Conservation (phyloP, 2,888 invertebrate genomes). For the Polydrusus cervinus region DNA sequence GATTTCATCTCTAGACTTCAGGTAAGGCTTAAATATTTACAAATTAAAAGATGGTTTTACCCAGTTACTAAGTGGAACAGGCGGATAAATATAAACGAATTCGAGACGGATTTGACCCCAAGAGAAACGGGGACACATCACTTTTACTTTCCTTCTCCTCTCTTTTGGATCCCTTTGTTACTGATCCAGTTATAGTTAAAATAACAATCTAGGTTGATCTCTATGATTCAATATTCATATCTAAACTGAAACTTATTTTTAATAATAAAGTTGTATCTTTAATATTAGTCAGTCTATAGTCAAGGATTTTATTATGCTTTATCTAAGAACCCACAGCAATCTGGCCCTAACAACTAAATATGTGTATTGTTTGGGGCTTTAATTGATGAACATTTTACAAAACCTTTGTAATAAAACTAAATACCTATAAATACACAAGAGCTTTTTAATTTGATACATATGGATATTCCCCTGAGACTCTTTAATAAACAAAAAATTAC, state of each 20-base stretch:
- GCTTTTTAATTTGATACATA: no score
- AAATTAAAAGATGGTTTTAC: conserved; percentile 29
- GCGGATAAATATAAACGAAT: conserved; percentile 44
- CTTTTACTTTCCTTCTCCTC: conserved; percentile 65
- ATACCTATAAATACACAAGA: no score
- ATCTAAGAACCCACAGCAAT: no score
- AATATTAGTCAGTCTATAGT: no score
- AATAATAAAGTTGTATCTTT: not conserved
- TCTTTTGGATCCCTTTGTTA: conserved; percentile 43
- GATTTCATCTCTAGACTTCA: conserved; percentile 70
- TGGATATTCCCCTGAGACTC: no score
- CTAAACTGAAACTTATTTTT: not conserved
- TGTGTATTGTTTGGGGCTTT: no score
- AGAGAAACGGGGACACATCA: conserved; percentile 63
- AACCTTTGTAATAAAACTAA: no score
- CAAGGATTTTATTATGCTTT: no score
- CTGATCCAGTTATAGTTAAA: conserved; percentile 5
- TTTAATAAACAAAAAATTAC: no score
- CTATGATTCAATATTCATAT: not conserved
- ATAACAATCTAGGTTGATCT: conserved; percentile 5
- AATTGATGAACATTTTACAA: no score
- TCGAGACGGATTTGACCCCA: conserved; percentile 66
- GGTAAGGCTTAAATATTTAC: conserved; percentile 60
- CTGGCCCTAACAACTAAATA: no score
- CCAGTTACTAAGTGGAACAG: conserved; percentile 56